Base-by-base conservation (phyloP, 1,140 invertebrate genomes). In the Aphelinus atriplicis region DNA sequence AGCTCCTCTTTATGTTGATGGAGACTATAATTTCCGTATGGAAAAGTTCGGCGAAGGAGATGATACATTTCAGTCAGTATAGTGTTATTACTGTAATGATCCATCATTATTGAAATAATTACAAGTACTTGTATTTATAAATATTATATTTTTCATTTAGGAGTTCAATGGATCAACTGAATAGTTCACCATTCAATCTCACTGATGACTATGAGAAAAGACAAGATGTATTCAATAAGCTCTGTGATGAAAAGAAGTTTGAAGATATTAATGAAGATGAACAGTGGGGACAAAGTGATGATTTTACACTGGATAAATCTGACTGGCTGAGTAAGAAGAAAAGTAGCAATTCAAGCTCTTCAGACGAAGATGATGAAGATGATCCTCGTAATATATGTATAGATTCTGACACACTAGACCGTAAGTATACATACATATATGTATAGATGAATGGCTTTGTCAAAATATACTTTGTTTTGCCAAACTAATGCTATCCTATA, bases 1-100 rank as follows among this genome's bases (percentile, higher is more conserved):
- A 88, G 90, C 90, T 58, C 88, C 68, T 56, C 55, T 64, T 7
- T 73, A 77, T 83, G 90, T 90, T 81, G 91, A 92, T 71, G 90
- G 91, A 69, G 90, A 90, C 76, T 93, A 91, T 83, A 91, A 91
- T 50, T 92, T 90, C 80, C 90, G 90, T 78, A 91, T 93, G 80
- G 90, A 93, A 77, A 91, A 92, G 69, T 92, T 92, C 79, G 91
- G 89, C 78, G 91, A 92, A 79, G 89, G 88, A 2, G 91, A 93
- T 77, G 91, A 92, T 78, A 89, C 89, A 78, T 82, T 91, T 80
- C 81, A 83, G 85, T 86, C 83, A 79, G 84, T 86, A 80, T 71
- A 60, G 62, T 73, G 53, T 55, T 26, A 26, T 26, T 26, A 26
- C 26, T 26, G 26, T 0, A 26, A 26, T 26, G 26, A n/a, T 55